Evolutionary conservation across 2,797 vertebrate genomes (phyloP).

Genomic region (Brachymystax lenok): DNA sequence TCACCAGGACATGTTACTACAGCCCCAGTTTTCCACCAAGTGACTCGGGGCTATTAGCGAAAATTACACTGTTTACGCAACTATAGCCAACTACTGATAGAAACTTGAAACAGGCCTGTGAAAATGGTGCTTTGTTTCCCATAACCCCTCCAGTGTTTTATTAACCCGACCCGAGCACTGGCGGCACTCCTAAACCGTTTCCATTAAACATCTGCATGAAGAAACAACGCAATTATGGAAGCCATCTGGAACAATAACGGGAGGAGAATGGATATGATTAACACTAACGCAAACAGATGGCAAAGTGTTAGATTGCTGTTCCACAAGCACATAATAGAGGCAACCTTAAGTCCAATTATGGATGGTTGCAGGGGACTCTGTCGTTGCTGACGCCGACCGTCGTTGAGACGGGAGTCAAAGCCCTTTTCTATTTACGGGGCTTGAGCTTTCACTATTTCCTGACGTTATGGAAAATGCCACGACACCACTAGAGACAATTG

Average conservation of each 20-base stretch:
- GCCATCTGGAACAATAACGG: slow-evolving; percentile 88
- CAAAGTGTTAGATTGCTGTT: slow-evolving; percentile 79
- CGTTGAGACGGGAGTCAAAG: slow-evolving; percentile 35
- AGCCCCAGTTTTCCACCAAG: slow-evolving; percentile 35
- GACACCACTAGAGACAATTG: neutral
- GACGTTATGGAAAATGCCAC: neutral
- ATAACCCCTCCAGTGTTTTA: slow-evolving; percentile 64
- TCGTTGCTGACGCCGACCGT: slow-evolving; percentile 10
- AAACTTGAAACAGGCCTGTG: slow-evolving; percentile 60
- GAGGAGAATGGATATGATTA: slow-evolving; percentile 81
- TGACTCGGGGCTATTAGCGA: slow-evolving; percentile 53
- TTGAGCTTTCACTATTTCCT: neutral
- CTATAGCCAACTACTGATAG: slow-evolving; percentile 33
- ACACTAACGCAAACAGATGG: slow-evolving; percentile 80
- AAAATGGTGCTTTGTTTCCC: slow-evolving; percentile 68
- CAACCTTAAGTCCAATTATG: slow-evolving; percentile 77
- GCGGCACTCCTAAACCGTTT: slow-evolving; percentile 73
- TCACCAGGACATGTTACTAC: slow-evolving; percentile 40
- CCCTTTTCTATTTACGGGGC: slow-evolving; percentile 51
- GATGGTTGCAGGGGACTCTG: slow-evolving; percentile 27
- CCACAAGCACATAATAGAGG: slow-evolving; percentile 80
- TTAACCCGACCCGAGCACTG: slow-evolving; percentile 68
- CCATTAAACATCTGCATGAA: slow-evolving; percentile 87
- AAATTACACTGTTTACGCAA: slow-evolving; percentile 63
- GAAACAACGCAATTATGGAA: slow-evolving; percentile 88